phyloP scores from a whole-genome alignment of 2,797 vertebrate species.

The Buceros bicornis region DNA sequence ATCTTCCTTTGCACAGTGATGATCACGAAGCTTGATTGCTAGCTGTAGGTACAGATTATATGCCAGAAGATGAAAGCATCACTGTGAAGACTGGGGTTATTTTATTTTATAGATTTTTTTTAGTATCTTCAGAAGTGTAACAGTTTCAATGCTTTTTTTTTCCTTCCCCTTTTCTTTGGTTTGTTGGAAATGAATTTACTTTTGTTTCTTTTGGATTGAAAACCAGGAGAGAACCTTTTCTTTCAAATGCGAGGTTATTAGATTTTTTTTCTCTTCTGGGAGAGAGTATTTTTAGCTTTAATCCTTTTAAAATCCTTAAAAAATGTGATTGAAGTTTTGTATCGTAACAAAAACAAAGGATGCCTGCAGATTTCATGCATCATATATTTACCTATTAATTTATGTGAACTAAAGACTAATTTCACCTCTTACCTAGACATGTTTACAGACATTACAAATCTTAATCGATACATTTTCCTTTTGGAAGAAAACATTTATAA shows the following conservation, averaged over 20 bases:
- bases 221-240: not conserved
- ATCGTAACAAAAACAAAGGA: not conserved
- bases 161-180: not conserved
- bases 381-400: not conserved
- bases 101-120: not conserved
- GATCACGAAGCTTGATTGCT: not conserved
- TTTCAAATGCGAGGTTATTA: not conserved
- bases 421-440: not conserved
- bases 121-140: fast-evolving
- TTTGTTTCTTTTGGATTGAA: not conserved
- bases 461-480: not conserved
- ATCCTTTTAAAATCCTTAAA: not conserved
- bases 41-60: not conserved
- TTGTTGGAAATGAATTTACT: not conserved
- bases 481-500: not conserved
- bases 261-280: not conserved
- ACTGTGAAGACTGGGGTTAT: not conserved
- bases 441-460: not conserved
- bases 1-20: not conserved
- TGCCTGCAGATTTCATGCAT: not conserved
- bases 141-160: not conserved
- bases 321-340: not conserved
- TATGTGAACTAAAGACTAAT: not conserved
- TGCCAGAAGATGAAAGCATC: not conserved
- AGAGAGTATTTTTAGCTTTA: not conserved